Base-by-base conservation (phyloP, 2,888 invertebrate genomes). In the Hololepta plana region DNA sequence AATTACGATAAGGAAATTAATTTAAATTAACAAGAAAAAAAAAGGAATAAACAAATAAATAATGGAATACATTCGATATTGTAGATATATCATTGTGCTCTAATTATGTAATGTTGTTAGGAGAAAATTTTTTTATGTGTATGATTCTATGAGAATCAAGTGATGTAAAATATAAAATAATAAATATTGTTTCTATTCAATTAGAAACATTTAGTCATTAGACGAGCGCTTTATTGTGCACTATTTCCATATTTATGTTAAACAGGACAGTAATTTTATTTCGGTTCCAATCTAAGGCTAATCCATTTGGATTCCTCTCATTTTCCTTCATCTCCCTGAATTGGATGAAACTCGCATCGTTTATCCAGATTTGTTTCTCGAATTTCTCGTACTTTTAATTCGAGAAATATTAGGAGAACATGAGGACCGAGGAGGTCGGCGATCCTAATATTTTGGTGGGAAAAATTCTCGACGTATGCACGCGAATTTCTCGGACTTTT, bases 61-160 rank as follows among this genome's bases (percentile, higher is more conserved):
- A 15, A 24, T 23, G 17, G 21, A 24, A n/a, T n/a, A n/a, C n/a
- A n/a, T n/a, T n/a, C n/a, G n/a, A n/a, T n/a, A n/a, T n/a, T 39
- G 51, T 51, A 51, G 49, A 51, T 51, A 51, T 44, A 46, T 47
- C 45, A 47, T 45, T 49, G 51, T 51, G 50, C 51, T 51, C 47
- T 49, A 49, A 47, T 49, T 45, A 50, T 48, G 49, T 49, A 50
- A 51, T 49, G 46, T 50, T 33, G 35, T 35, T 53, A 52, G 53
- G 47, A 51, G 46, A 52, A 52, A 51, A 52, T 55, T 55, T 54
- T n/a, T 55, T 52, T 53, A 53, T 53, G 53, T 55, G 53, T 53
- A 52, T 41, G 53, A 52, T 53, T 53, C 53, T 48, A 40, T 46
- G 45, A 49, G 53, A 50, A 52, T 55, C 53, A 45, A 50, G 53